A percentile compares a stretch with the other conserved stretches of the same genome.
Evolutionary conservation across 1,140 invertebrate species (phyloP).

Genomic region (Pseudomyrmex sp.): DNA sequence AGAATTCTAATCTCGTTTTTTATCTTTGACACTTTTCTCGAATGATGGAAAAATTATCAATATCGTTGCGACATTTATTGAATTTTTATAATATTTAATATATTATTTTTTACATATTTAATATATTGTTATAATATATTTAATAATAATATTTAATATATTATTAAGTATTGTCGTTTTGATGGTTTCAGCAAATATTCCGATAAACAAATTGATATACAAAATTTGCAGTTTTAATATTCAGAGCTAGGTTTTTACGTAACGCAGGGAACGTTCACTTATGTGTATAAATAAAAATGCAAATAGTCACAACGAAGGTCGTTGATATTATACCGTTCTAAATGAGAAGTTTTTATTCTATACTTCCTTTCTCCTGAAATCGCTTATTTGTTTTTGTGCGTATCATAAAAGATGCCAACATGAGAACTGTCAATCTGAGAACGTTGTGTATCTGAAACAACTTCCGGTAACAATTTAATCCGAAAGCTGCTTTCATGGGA

Average conservation of each 20-base stretch:
- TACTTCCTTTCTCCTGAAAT: constrained; percentile 43
- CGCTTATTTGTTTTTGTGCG: background rate
- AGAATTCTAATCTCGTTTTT: background rate
- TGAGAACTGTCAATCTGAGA: background rate
- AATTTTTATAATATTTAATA: too few relatives aligned
- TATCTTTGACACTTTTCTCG: background rate
- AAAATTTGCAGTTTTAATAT: too few relatives aligned
- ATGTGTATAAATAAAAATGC: constrained; percentile 1
- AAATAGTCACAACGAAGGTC: constrained; percentile 7
- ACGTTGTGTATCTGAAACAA: background rate
- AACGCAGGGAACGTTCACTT: background rate
- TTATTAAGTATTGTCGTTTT: too few relatives aligned
- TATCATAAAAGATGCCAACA: constrained; percentile 8
- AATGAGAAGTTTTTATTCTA: constrained; percentile 7
- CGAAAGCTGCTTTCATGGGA: constrained; percentile 12
- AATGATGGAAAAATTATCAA: background rate
- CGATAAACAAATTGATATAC: too few relatives aligned
- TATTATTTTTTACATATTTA: too few relatives aligned
- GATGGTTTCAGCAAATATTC: too few relatives aligned
- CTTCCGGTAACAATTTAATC: background rate
- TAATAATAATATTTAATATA: too few relatives aligned
- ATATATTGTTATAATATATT: too few relatives aligned
- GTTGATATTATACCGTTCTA: constrained; percentile 23
- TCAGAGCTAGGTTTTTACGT: background rate
- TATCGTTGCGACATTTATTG: too few relatives aligned